A percentile compares a stretch with the other conserved stretches of the same genome.
phyloP scores from a whole-genome alignment of 2,888 invertebrate species.

The Acronicta alni region DNA sequence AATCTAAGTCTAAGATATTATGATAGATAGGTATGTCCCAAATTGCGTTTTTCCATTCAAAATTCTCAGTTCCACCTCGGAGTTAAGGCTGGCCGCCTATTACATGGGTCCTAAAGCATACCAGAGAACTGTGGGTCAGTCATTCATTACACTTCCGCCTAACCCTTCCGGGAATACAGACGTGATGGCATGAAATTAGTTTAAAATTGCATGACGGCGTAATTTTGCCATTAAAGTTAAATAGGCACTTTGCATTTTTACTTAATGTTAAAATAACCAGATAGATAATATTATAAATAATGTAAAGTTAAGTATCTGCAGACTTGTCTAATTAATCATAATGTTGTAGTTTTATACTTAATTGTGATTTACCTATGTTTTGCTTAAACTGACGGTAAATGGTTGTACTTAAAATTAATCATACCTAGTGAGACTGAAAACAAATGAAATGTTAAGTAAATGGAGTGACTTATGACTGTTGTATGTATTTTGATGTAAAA shows the following conservation, averaged over 20 bases:
- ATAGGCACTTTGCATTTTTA: constrained; percentile 36
- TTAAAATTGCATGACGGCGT: constrained; percentile 9
- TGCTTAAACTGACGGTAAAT: constrained; percentile 30
- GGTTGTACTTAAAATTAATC: constrained; percentile 27
- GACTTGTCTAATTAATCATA: background rate
- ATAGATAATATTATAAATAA: too few species aligned
- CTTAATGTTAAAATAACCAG: background rate
- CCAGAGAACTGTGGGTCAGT: too few species aligned
- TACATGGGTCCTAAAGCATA: too few species aligned
- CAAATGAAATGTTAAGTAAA: constrained; percentile 29
- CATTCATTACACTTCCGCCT: too few species aligned
- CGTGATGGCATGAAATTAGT: too few species aligned
- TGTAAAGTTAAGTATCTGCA: too few species aligned
- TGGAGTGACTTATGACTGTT: constrained; percentile 50
- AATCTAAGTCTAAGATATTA: too few species aligned
- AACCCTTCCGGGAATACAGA: too few species aligned
- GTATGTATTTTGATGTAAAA: constrained; percentile 30
- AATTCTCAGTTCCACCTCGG: too few species aligned
- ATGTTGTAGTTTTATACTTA: background rate
- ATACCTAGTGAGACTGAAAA: constrained; percentile 47
- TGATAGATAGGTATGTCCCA: too few species aligned
- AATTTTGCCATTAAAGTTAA: constrained; percentile 34
- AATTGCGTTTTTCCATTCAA: too few species aligned
- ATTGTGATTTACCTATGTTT: constrained; percentile 8
- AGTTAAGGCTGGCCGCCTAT: too few species aligned